phyloP scores from a whole-genome alignment of 1,140 invertebrate genomes.

The Lasaia peninsularis region DNA sequence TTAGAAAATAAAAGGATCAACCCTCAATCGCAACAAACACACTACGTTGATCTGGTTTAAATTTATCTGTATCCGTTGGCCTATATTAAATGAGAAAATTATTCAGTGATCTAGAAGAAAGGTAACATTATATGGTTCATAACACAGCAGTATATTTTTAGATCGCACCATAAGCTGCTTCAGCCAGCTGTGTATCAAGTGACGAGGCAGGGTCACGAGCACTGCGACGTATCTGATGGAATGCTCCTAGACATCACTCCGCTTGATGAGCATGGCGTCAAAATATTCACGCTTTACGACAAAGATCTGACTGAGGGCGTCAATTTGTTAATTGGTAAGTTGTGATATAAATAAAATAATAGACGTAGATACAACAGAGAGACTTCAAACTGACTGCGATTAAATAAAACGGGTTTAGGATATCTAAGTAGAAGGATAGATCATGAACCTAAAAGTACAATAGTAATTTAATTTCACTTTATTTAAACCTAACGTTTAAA shows the following conservation, averaged over 20 bases:
- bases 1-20: too few relatives aligned
- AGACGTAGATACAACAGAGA: too few relatives aligned
- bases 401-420: too few relatives aligned
- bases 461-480: too few relatives aligned
- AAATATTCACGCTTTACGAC: slow-evolving; percentile 82
- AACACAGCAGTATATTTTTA: slow-evolving; percentile 39
- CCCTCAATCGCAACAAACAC: too few relatives aligned
- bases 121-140: slow-evolving; percentile 9
- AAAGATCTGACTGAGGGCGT: slow-evolving; percentile 83
- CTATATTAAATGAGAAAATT: slow-evolving; percentile 20
- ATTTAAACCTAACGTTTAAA: too few relatives aligned
- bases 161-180: slow-evolving; percentile 59
- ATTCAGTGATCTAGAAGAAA: slow-evolving; percentile 29
- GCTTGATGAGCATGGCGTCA: slow-evolving; percentile 79
- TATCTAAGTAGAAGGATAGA: too few relatives aligned
- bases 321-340: slow-evolving; percentile 82
- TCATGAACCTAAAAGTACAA: too few relatives aligned
- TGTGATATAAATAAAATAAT: neutral
- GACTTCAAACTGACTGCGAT: too few relatives aligned
- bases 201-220: slow-evolving; percentile 81
- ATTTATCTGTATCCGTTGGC: slow-evolving; percentile 17
- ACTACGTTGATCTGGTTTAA: neutral
- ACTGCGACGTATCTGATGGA: slow-evolving; percentile 82
- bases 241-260: slow-evolving; percentile 82
- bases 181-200: slow-evolving; percentile 81